Conservation (phyloP, 2,113 vertebrate species). For the Sinocyclocheilus grahami region DNA sequence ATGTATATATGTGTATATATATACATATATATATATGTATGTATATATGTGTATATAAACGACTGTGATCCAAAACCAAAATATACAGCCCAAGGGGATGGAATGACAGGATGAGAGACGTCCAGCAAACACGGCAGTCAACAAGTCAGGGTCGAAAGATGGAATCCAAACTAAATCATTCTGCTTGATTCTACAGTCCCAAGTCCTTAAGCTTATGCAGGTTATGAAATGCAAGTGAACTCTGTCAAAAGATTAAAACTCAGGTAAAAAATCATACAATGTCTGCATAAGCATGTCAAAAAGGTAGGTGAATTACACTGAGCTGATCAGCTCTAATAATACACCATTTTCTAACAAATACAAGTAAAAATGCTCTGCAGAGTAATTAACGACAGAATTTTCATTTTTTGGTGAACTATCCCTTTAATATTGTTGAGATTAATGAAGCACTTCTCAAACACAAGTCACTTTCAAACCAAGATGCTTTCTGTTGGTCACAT, state of each 20-base stretch:
- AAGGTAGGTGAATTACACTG: neutral
- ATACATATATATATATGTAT: too few species aligned
- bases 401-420: too few species aligned
- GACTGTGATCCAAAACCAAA: slow-evolving; percentile 66
- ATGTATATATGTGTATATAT: too few species aligned
- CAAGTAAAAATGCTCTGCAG: too few species aligned
- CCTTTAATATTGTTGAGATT: neutral
- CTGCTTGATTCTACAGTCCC: neutral
- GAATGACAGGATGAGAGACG: slow-evolving; percentile 72
- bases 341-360: too few species aligned
- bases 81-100: slow-evolving; percentile 71
- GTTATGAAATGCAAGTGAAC: neutral
- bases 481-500: neutral
- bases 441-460: neutral
- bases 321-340: neutral
- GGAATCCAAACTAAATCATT: neutral
- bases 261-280: neutral
- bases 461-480: neutral
- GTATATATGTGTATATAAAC: too few species aligned
- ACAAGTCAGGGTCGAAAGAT: slow-evolving; percentile 63
- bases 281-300: neutral
- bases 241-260: neutral
- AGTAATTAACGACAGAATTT: too few species aligned
- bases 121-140: slow-evolving; percentile 69
- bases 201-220: neutral